A percentile compares a stretch with the other conserved stretches of the same genome.
phyloP scores from a whole-genome alignment of 2,888 invertebrate species.

The Agrochola lota region DNA sequence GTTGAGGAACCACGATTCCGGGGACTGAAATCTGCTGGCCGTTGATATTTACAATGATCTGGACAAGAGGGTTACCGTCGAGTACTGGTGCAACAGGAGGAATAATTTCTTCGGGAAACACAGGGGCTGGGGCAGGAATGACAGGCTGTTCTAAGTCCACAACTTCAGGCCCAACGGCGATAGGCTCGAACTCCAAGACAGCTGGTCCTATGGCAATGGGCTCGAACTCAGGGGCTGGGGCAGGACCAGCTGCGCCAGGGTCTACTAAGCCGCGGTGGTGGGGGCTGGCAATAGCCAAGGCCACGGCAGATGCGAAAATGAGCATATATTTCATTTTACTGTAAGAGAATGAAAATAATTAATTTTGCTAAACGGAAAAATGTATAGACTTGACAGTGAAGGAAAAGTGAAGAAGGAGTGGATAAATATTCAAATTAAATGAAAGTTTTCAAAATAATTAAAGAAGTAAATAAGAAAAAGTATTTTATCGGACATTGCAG shows the following conservation, averaged over 20 bases:
- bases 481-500: background rate
- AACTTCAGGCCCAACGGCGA: slow-evolving; percentile 52
- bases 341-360: slow-evolving; percentile 11
- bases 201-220: slow-evolving; percentile 39
- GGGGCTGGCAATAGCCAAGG: slow-evolving; percentile 72
- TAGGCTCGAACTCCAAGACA: slow-evolving; percentile 40
- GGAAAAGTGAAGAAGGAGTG: too few relatives aligned
- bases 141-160: slow-evolving; percentile 27
- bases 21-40: slow-evolving; percentile 44
- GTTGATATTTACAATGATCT: slow-evolving; percentile 75
- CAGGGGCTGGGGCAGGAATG: slow-evolving; percentile 34
- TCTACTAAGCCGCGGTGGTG: slow-evolving; percentile 58
- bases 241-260: slow-evolving; percentile 53
- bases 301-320: slow-evolving; percentile 70
- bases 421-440: too few relatives aligned
- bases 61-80: slow-evolving; percentile 62
- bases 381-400: too few relatives aligned
- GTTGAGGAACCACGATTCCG: slow-evolving; percentile 48
- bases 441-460: too few relatives aligned
- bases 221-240: slow-evolving; percentile 16
- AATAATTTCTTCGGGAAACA: slow-evolving; percentile 17
- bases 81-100: slow-evolving; percentile 34
- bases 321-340: slow-evolving; percentile 73
- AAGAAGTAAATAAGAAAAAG: too few relatives aligned
- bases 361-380: background rate